Evolutionary conservation across 2,113 vertebrate genomes (phyloP).

Genomic region (Synchiropus splendidus): DNA sequence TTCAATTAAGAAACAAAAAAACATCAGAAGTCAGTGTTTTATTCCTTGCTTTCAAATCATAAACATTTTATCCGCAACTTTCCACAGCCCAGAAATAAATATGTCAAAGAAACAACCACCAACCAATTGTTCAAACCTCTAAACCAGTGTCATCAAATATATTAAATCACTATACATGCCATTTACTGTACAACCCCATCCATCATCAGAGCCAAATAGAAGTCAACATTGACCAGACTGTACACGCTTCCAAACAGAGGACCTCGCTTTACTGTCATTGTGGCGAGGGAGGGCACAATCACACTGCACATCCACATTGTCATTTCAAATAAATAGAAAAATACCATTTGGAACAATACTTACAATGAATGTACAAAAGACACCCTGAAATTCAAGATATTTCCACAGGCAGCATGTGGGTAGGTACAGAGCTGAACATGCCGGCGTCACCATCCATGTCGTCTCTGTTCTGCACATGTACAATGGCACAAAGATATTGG

Average conservation of each 20-base stretch:
- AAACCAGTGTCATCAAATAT: not conserved
- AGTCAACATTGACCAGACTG: constrained; percentile 13
- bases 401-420: constrained; percentile 70
- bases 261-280: too few relatives aligned
- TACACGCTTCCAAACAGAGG: not conserved
- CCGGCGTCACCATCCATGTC: constrained; percentile 63
- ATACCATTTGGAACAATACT: constrained; percentile 68
- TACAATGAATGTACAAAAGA: constrained; percentile 86
- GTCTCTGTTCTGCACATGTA: constrained; percentile 62
- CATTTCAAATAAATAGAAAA: constrained; percentile 76
- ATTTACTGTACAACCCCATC: constrained; percentile 6
- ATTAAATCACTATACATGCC: constrained; percentile 12
- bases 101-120: not conserved
- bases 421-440: constrained; percentile 87
- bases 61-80: too few relatives aligned
- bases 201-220: not conserved
- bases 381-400: constrained; percentile 79
- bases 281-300: constrained; percentile 31
- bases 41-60: not conserved
- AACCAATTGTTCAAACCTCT: not conserved
- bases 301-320: constrained; percentile 59
- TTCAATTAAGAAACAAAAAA: too few relatives aligned
- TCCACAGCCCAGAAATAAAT: constrained; percentile 1
- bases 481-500: constrained; percentile 67
- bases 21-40: not conserved